These are phyloP conservation scores for Malachius bipustulatus DNA, from an alignment of 2,888 invertebrate genomes.

Conservation along the genomic window DNA sequence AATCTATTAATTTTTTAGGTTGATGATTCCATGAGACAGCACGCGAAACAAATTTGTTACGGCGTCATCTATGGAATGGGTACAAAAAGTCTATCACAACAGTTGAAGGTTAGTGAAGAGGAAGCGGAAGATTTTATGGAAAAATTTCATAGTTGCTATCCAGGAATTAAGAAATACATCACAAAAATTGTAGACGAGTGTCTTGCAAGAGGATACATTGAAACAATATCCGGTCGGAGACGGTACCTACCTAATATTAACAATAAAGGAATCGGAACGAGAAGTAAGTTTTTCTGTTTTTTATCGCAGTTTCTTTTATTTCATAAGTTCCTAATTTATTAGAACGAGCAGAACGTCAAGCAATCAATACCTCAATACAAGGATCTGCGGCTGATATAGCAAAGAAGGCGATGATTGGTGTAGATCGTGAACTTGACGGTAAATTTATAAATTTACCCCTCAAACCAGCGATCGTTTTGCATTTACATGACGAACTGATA, in stretches of 20 bases:
- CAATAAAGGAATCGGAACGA: conserved; percentile 44
- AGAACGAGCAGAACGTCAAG: conserved; percentile 76
- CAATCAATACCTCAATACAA: conserved; percentile 90
- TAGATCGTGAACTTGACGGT: conserved; percentile 48
- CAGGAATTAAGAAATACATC: conserved; percentile 55
- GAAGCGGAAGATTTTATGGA: conserved; percentile 71
- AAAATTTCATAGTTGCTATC: conserved; percentile 67
- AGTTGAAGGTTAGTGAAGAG: conserved; percentile 62
- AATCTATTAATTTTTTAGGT: conserved; percentile 40
- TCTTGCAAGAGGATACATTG: conserved; percentile 60
- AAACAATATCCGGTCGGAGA: conserved; percentile 68
- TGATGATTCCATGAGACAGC: conserved; percentile 64
- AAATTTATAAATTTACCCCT: conserved; percentile 32
- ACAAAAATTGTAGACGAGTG: conserved; percentile 46
- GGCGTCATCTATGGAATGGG: conserved; percentile 98
- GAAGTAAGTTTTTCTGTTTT: conserved; percentile 43
- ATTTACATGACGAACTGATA: conserved; percentile 93
- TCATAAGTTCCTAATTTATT: neutral
- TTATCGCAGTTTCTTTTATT: neutral
- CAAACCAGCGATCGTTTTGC: conserved; percentile 63
- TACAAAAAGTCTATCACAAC: conserved; percentile 63
- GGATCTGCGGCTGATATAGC: conserved; percentile 95
- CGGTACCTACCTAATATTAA: conserved; percentile 67
- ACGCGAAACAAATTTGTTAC: conserved; percentile 87
- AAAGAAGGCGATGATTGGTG: conserved; percentile 76